Evolutionary conservation across 2,888 invertebrate genomes (phyloP).

Genomic region (Lepidochitona cinerea): DNA sequence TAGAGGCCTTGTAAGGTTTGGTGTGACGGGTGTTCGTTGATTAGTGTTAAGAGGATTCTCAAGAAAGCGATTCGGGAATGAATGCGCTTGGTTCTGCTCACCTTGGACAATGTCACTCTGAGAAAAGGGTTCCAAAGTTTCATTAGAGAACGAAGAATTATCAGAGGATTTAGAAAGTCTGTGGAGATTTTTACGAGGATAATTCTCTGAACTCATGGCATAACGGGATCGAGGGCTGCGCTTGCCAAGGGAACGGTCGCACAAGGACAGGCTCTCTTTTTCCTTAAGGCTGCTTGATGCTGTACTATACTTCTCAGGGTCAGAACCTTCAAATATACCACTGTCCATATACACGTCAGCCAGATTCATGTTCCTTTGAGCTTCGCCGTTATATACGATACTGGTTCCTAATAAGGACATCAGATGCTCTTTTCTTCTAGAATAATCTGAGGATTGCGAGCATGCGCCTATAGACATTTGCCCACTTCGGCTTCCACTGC

Average conservation of each 20-base stretch:
- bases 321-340: neutral
- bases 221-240: neutral
- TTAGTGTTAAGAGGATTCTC: no score
- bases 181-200: neutral
- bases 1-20: no score
- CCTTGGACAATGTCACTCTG: no score
- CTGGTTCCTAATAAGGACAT: neutral
- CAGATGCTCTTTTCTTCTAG: neutral
- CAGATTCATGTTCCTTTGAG: neutral
- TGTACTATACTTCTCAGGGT: neutral
- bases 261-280: neutral
- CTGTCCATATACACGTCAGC: neutral
- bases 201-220: neutral
- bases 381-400: neutral
- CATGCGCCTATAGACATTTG: no score
- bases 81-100: no score
- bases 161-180: neutral
- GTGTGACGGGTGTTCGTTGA: no score
- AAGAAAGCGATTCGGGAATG: no score
- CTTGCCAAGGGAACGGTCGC: neutral
- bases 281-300: neutral
- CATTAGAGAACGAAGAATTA: neutral
- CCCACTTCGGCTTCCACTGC: no score
- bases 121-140: neutral
- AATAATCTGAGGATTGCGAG: no score